Conservation (phyloP, 2,113 vertebrate species). For the Chiloscyllium plagiosum region DNA sequence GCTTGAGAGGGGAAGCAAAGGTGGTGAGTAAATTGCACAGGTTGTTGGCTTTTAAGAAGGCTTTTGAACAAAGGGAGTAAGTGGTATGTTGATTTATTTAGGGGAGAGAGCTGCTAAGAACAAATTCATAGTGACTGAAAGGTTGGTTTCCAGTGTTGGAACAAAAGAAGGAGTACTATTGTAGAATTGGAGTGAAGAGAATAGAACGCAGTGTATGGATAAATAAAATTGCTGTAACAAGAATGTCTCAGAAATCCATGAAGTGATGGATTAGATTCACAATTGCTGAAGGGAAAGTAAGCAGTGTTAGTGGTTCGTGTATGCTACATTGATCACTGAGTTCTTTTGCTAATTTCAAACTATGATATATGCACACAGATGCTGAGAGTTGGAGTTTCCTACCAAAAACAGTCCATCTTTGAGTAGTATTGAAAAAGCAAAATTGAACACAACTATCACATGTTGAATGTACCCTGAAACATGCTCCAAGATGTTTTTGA, state of each 20-base stretch:
- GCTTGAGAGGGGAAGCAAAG: background rate
- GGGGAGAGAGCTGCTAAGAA: background rate
- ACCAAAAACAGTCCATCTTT: background rate
- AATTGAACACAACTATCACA: background rate
- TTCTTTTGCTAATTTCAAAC: no score
- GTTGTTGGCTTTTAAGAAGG: background rate
- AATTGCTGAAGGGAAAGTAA: background rate
- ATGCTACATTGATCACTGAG: background rate
- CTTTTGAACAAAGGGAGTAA: background rate
- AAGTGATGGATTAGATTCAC: background rate
- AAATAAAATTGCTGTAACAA: background rate
- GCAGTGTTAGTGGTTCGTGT: background rate
- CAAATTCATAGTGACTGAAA: background rate
- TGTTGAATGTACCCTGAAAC: background rate
- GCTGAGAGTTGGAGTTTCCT: background rate
- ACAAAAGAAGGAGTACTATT: background rate
- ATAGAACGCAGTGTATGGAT: background rate
- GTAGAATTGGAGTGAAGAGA: background rate
- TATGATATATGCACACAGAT: background rate
- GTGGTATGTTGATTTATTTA: background rate
- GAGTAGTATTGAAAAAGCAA: background rate
- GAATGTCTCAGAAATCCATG: background rate
- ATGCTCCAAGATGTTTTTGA: background rate
- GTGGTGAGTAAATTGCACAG: background rate
- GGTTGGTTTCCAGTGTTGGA: background rate